Evolutionary conservation across 2,888 invertebrate genomes (phyloP), one percentile per base, ranked within the genome.

Genomic region (Diogma glabrata): DNA sequence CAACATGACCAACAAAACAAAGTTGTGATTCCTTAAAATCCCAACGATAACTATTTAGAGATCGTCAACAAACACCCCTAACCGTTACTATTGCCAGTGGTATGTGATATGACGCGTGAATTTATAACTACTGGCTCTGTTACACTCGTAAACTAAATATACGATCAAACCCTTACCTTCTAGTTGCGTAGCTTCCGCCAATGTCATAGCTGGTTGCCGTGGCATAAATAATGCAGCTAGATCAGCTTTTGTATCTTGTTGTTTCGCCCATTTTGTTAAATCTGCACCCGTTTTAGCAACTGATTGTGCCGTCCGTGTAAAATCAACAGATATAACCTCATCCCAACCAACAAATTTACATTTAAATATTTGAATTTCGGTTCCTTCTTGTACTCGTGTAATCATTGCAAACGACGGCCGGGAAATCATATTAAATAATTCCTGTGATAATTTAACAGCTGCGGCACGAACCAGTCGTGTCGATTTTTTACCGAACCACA

Each of bases 401-500:
- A 97, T 88, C 58, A 88, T 72, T 0, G 96, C 91, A 71, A 88
- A 89, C 10, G 82, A 75, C 1, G 94, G 88, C 3, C 95, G 79
- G 51, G 89, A 75, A 57, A 97, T 85, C 95, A 99, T 96, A 60
- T 83, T 84, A 70, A 93, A 92, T 47, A 99, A 70, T 69, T 99
- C 99, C 61, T 93, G 91, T 0, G 94, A 92, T n/a, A 99, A 70
- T 69, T 97, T 97, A 24, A 95, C 83, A 1, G 96, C 96, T 1
- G 97, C 97, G 8, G 94, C 94, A 54, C 94, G 81, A 0, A 97
- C 92, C 47, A 97, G 71, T 40, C 96, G 77, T 0, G 96, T 94
- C 0, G 97, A 97, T 65, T 97, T 96, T 69, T 94, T 92, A 23
- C 99, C 99, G 70, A 95, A 92, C 96, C 96, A 96, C 3, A 95